A percentile compares a stretch with the other conserved stretches of the same genome.
Evolutionary conservation across 2,888 invertebrate genomes (phyloP).

Genomic region (Eurytoma californica): DNA sequence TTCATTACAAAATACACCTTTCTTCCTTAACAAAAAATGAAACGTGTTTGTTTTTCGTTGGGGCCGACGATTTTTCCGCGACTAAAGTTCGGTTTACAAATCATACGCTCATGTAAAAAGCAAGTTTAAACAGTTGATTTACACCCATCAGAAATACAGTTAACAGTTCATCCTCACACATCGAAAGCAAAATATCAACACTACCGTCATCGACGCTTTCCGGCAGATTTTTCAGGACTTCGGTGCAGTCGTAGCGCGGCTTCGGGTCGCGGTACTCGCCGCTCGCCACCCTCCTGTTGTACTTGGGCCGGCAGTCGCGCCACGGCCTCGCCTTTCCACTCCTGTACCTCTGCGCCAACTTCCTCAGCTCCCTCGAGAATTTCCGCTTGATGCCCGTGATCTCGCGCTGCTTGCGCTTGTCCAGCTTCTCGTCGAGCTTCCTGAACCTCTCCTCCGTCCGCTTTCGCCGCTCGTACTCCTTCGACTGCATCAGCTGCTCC

Average conservation of each 20-base stretch:
- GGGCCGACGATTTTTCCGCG: too few species aligned
- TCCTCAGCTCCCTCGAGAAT: conserved; percentile 75
- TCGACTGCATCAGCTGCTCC: conserved; percentile 77
- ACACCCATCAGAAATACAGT: too few species aligned
- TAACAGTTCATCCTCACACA: too few species aligned
- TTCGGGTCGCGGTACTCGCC: conserved; percentile 75
- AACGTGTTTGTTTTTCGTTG: too few species aligned
- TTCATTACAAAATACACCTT: too few species aligned
- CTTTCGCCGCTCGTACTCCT: conserved; percentile 75
- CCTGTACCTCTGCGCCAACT: conserved; percentile 74
- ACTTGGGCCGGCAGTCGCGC: background rate
- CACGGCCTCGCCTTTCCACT: background rate
- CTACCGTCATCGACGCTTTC: too few species aligned
- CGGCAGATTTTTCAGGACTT: background rate
- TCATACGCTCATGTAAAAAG: too few species aligned
- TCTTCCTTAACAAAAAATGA: too few species aligned
- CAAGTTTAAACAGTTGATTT: too few species aligned
- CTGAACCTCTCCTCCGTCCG: conserved; percentile 70
- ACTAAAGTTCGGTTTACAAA: too few species aligned
- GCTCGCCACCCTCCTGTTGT: too few species aligned
- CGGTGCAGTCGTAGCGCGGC: conserved; percentile 71
- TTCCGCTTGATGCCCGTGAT: conserved; percentile 77
- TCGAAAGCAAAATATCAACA: too few species aligned
- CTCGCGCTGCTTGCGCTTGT: conserved; percentile 78
- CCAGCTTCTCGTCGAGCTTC: conserved; percentile 77